Evolutionary conservation across 2,797 vertebrate genomes (phyloP).

Genomic region (Cheirogaleus major): DNA sequence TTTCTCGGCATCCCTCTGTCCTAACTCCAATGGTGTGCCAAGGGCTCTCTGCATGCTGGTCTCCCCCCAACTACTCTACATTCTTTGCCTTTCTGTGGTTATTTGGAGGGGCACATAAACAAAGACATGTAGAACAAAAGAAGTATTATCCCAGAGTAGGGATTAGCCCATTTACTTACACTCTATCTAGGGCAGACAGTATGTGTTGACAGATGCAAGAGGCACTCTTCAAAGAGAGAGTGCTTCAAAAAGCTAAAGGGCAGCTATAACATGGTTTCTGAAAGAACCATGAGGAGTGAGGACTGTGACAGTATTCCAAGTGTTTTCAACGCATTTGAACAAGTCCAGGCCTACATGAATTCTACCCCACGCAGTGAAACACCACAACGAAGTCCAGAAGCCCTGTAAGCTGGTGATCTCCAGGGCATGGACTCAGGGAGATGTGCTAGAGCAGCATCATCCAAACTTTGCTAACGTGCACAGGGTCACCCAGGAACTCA

Average conservation of each 20-base stretch:
- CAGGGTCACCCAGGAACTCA: neutral
- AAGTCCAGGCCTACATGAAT: neutral
- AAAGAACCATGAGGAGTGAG: neutral
- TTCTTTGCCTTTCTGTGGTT: neutral
- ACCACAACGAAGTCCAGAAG: neutral
- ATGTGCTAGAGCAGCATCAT: neutral
- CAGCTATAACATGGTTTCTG: neutral
- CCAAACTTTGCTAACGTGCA: neutral
- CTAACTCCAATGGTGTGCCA: neutral
- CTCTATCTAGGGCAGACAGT: neutral
- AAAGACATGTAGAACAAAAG: neutral
- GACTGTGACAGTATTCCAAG: too few species aligned
- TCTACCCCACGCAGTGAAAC: neutral
- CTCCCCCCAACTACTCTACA: neutral
- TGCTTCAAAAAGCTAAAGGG: neutral
- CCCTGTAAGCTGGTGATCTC: neutral
- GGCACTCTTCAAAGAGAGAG: neutral
- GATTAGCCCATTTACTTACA: neutral
- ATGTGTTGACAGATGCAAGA: neutral
- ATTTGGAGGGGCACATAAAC: neutral
- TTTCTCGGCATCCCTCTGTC: too few species aligned
- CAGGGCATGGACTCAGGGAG: accelerated
- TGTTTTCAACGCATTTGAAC: neutral
- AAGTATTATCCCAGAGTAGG: neutral
- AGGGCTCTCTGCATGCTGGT: neutral